phyloP scores from a whole-genome alignment of 2,113 vertebrate species.

The Pseudorasbora parva region DNA sequence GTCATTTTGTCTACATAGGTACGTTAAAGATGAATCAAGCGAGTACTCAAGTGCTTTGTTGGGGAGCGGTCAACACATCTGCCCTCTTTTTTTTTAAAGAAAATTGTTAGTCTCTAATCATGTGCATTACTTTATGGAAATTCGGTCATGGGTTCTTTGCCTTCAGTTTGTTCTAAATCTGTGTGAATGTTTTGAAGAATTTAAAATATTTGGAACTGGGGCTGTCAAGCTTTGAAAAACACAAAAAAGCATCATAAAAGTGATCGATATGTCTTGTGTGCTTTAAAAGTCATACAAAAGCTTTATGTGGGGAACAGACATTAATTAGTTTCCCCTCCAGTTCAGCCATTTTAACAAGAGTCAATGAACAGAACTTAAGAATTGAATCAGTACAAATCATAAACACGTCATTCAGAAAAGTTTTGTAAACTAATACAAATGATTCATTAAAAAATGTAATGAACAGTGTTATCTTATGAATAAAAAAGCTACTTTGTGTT shows the following conservation, averaged over 20 bases:
- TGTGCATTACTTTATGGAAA: background rate
- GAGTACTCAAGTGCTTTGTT: background rate
- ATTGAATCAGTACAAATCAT: background rate
- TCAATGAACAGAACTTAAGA: background rate
- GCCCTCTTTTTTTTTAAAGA: background rate
- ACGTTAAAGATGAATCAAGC: background rate
- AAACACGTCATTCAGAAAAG: background rate
- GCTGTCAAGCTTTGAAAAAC: background rate
- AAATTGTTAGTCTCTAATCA: background rate
- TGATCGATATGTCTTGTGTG: no score
- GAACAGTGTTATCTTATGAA: background rate
- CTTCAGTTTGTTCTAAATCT: background rate
- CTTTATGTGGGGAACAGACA: background rate
- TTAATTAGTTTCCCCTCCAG: background rate
- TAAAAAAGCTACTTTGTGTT: background rate
- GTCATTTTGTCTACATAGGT: background rate
- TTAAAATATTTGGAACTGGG: background rate
- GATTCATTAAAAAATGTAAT: background rate
- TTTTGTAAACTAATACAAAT: background rate
- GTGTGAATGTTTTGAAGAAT: no score
- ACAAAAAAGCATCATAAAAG: no score
- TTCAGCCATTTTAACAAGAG: background rate
- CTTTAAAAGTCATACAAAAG: no score
- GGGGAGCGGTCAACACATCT: background rate
- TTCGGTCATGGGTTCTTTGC: background rate